Conservation (phyloP, 1,140 invertebrate genomes). For the Aphelenchoides avenae region DNA sequence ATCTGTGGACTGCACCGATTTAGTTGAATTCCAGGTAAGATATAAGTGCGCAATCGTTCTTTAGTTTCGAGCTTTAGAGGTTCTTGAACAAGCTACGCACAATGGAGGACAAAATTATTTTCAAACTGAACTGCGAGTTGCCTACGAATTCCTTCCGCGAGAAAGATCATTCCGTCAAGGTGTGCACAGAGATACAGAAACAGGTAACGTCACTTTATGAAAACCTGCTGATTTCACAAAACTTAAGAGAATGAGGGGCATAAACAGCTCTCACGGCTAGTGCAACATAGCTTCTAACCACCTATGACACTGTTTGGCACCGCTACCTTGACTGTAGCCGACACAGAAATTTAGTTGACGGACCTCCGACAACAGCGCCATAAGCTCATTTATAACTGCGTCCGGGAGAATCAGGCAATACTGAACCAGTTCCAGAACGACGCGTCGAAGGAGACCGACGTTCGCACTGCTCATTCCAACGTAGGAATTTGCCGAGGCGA, state of each 20-base stretch:
- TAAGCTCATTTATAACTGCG: slow-evolving; percentile 29
- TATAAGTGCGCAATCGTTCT: too few relatives aligned
- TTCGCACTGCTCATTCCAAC: slow-evolving; percentile 27
- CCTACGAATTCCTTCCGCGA: slow-evolving; percentile 40
- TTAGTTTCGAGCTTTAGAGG: slow-evolving; percentile 34
- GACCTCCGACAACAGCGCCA: slow-evolving; percentile 29
- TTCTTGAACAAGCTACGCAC: slow-evolving; percentile 28
- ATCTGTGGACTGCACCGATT: too few relatives aligned
- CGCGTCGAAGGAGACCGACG: not conserved
- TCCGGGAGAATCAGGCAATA: slow-evolving; percentile 25
- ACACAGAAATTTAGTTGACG: slow-evolving; percentile 17
- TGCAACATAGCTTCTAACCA: slow-evolving; percentile 5
- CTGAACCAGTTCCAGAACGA: slow-evolving; percentile 20
- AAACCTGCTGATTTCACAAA: too few relatives aligned
- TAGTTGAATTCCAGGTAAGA: too few relatives aligned
- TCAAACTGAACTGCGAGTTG: slow-evolving; percentile 40
- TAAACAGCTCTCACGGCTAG: not conserved
- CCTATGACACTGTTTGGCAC: slow-evolving; percentile 1
- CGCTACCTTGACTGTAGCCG: not conserved
- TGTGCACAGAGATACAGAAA: slow-evolving; percentile 36
- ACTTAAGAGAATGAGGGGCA: not conserved
- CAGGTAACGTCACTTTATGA: slow-evolving; percentile 15
- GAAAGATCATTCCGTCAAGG: slow-evolving; percentile 28
- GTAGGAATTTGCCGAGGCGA: slow-evolving; percentile 6
- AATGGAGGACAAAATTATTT: slow-evolving; percentile 34